Conservation (phyloP, 2,797 vertebrate genomes). For the Morelia viridis region DNA sequence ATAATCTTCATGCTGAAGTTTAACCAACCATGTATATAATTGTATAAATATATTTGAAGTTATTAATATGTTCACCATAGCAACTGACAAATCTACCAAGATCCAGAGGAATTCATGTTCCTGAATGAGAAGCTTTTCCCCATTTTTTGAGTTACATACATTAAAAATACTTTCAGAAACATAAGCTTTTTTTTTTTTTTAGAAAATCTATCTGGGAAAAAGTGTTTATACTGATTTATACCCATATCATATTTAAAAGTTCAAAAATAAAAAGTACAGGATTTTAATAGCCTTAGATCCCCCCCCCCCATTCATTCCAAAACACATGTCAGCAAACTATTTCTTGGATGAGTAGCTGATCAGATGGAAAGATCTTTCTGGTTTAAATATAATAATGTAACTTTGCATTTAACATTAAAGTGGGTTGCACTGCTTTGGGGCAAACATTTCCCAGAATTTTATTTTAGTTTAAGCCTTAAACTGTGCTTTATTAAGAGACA, state of each 20-base stretch:
- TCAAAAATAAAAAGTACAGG: neutral
- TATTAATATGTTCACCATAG: slow-evolving; percentile 23
- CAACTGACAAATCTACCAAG: slow-evolving; percentile 17
- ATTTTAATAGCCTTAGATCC: neutral
- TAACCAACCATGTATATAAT: neutral
- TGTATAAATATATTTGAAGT: neutral
- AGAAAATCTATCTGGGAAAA: neutral
- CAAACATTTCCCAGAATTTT: neutral
- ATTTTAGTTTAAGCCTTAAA: neutral
- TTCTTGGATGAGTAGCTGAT: neutral
- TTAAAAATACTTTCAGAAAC: neutral
- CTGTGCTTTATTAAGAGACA: neutral
- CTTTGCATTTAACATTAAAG: neutral
- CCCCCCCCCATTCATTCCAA: neutral
- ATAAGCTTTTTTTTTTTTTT: neutral
- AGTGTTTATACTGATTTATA: neutral
- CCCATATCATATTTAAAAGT: neutral
- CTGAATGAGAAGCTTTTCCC: neutral
- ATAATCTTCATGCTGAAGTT: neutral
- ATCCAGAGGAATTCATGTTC: neutral
- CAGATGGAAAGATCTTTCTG: neutral
- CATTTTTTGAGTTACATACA: neutral
- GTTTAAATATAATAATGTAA: neutral
- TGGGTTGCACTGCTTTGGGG: neutral
- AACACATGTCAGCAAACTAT: neutral